These are phyloP conservation scores for Pangasianodon gigas DNA, from an alignment of 2,113 vertebrate species.

Conservation along the genomic window DNA sequence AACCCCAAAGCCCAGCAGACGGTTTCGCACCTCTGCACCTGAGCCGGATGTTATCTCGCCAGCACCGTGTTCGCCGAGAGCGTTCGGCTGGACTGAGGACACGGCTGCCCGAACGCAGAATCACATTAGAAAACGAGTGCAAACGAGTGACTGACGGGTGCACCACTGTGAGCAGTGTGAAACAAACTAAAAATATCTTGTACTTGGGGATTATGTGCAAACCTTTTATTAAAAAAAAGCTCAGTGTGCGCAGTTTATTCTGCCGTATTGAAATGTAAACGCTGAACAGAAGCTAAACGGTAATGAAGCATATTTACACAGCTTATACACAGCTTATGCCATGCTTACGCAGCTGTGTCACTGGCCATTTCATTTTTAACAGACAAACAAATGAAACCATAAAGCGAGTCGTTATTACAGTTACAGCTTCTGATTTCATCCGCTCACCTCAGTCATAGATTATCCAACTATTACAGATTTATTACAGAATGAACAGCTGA, in stretches of 20 bases:
- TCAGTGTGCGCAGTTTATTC: not conserved
- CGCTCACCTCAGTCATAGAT: not conserved
- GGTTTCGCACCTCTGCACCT: not conserved
- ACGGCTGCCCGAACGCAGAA: not conserved
- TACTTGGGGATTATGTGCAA: constrained; percentile 51
- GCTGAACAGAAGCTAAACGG: not conserved
- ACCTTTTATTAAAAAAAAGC: constrained; percentile 45
- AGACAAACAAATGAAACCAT: not conserved
- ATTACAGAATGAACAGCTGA: too few relatives aligned
- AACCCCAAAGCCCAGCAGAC: not conserved
- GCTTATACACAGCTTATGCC: not conserved
- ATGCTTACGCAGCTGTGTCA: constrained; percentile 45
- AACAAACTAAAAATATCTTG: constrained; percentile 42
- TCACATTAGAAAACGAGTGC: not conserved
- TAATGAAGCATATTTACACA: not conserved
- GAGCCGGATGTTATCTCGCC: not conserved
- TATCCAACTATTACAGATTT: too few relatives aligned
- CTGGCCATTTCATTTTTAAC: constrained; percentile 35
- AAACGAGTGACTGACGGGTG: not conserved
- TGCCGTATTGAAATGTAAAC: not conserved
- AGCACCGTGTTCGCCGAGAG: not conserved
- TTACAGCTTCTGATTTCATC: not conserved
- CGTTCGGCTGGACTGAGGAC: not conserved
- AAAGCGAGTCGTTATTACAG: not conserved
- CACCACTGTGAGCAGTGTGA: not conserved